Percentiles rank a stretch among this genome's conserved stretches.
Evolutionary conservation across 1,140 invertebrate genomes (phyloP).

Genomic region (Zaprionus taronus): DNA sequence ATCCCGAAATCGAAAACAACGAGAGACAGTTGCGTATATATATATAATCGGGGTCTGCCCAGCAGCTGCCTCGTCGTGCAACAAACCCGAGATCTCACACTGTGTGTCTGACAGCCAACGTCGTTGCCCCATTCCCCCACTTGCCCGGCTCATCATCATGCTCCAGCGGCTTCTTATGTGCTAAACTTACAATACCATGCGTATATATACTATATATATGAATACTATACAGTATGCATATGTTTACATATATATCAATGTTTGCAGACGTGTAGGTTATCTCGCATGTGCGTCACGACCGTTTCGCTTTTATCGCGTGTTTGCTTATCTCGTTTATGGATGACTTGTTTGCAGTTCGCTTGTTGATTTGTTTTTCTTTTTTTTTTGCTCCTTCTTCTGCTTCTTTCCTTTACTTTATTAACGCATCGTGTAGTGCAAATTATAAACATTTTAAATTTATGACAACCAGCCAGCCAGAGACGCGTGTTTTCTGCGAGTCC

Average conservation of each 20-base stretch:
- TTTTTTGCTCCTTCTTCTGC: not conserved
- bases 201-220: not conserved
- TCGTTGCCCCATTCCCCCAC: conserved; percentile 1
- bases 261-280: conserved; percentile 24
- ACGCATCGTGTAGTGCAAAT: conserved; percentile 64
- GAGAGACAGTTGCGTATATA: conserved; percentile 78
- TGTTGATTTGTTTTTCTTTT: conserved; percentile 6
- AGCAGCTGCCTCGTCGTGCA: conserved; percentile 82
- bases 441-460: conserved; percentile 65
- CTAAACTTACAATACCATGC: conserved; percentile 12
- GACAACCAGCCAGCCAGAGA: conserved; percentile 23
- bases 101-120: conserved; percentile 45
- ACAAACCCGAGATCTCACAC: conserved; percentile 83
- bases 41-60: conserved; percentile 17
- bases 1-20: conserved; percentile 84
- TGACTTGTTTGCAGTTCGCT: conserved; percentile 46
- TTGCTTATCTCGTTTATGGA: conserved; percentile 67
- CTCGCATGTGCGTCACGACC: conserved; percentile 63
- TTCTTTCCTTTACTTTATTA: conserved; percentile 46
- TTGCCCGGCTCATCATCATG: not conserved
- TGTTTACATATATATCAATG: conserved; percentile 10
- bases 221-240: conserved; percentile 15
- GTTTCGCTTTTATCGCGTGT: conserved; percentile 65
- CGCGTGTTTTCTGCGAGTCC: conserved; percentile 57
- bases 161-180: not conserved